Conservation (phyloP, 1,140 invertebrate genomes). For the Leptoteleia sp. region DNA sequence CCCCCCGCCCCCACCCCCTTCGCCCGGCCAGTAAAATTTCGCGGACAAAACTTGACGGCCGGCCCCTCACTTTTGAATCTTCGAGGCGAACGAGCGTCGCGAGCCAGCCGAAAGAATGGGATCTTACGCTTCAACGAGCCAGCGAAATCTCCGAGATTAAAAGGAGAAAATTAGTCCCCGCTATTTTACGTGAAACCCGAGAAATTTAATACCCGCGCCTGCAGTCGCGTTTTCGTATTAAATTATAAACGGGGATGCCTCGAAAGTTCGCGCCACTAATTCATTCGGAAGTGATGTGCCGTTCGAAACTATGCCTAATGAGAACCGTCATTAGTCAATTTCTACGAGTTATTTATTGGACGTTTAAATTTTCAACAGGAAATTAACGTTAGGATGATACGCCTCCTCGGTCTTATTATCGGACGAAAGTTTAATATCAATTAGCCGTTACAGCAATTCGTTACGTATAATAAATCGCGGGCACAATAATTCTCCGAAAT, state of each 20-base stretch:
- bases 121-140: slow-evolving; percentile 21
- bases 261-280: slow-evolving; percentile 50
- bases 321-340: slow-evolving; percentile 44
- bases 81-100: slow-evolving; percentile 13
- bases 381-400: not conserved
- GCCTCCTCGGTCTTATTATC: not conserved
- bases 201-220: slow-evolving; percentile 51
- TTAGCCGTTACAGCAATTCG: too few species aligned
- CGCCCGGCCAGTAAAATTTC: slow-evolving; percentile 16
- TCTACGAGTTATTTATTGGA: slow-evolving; percentile 16
- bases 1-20: too few species aligned
- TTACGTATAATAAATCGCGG: too few species aligned
- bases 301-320: slow-evolving; percentile 54
- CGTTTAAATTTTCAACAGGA: not conserved
- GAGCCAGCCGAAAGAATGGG: slow-evolving; percentile 8
- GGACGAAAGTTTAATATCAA: not conserved
- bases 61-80: slow-evolving; percentile 53
- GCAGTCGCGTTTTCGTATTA: slow-evolving; percentile 39
- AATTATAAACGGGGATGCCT: slow-evolving; percentile 49
- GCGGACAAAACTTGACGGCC: slow-evolving; percentile 39
- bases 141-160: slow-evolving; percentile 48
- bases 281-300: slow-evolving; percentile 39
- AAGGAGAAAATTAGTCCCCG: slow-evolving; percentile 57
- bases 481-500: too few species aligned
- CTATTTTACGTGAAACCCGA: slow-evolving; percentile 33